Evolutionary conservation across 2,113 vertebrate genomes (phyloP).

Genomic region (Stegastes partitus): DNA sequence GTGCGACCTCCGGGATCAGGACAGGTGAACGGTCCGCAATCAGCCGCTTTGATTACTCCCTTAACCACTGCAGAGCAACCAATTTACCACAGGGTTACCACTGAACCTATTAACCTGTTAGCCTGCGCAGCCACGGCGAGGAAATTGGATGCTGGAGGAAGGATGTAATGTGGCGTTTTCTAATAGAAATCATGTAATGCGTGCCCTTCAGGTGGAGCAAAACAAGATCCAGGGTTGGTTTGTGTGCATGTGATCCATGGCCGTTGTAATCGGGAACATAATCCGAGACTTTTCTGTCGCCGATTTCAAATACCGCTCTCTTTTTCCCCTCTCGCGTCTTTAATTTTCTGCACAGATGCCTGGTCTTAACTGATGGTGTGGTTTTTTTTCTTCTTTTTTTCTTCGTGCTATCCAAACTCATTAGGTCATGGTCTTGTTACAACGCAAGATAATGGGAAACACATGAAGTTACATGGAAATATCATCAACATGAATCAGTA

Average conservation of each 20-base stretch:
- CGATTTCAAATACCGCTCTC: slow-evolving; percentile 16
- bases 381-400: neutral
- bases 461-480: slow-evolving; percentile 55
- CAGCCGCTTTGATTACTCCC: slow-evolving; percentile 72
- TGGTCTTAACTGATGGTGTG: slow-evolving; percentile 37
- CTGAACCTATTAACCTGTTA: slow-evolving; percentile 69
- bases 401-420: slow-evolving; percentile 42
- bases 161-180: slow-evolving; percentile 56
- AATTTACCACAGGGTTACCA: slow-evolving; percentile 64
- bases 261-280: slow-evolving; percentile 24
- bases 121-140: slow-evolving; percentile 20
- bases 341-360: slow-evolving; percentile 42
- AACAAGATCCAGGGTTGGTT: slow-evolving; percentile 12
- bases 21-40: slow-evolving; percentile 68
- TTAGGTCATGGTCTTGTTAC: slow-evolving; percentile 45
- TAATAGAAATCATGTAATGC: slow-evolving; percentile 48
- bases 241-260: neutral
- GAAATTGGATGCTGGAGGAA: slow-evolving; percentile 65
- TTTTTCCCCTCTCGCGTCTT: slow-evolving; percentile 17
- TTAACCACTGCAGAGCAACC: slow-evolving; percentile 69
- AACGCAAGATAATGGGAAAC: slow-evolving; percentile 49
- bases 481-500: slow-evolving; percentile 48
- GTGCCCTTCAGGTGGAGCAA: slow-evolving; percentile 38
- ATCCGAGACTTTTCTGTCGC: slow-evolving; percentile 7
- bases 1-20: slow-evolving; percentile 56